Conservation (phyloP, 2,113 vertebrate genomes). For the Phylloscopus whistleri region DNA sequence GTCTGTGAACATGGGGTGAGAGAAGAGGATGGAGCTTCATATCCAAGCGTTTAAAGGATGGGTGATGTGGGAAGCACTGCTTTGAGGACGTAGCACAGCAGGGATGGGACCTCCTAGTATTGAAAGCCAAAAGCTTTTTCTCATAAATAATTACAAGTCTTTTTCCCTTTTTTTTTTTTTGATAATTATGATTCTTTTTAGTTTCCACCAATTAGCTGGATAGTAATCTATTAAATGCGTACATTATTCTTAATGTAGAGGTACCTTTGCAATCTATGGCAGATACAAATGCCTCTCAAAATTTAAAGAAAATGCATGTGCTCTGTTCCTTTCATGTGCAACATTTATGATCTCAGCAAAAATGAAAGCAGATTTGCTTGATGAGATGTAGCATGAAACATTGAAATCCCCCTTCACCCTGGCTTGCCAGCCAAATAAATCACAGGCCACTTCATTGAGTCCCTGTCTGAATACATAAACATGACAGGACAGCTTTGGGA, state of each 20-base stretch:
- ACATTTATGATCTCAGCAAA: neutral
- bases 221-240: neutral
- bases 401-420: neutral
- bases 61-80: neutral
- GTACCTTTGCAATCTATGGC: neutral
- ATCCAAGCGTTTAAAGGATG: neutral
- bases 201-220: neutral
- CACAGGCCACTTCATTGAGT: neutral
- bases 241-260: neutral
- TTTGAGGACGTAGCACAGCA: neutral
- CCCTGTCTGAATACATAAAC: neutral
- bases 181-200: neutral
- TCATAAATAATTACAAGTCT: neutral
- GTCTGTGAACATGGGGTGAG: accelerated
- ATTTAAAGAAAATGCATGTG: neutral
- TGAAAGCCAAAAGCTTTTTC: neutral
- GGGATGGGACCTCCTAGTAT: neutral
- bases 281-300: neutral
- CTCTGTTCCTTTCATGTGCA: neutral
- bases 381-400: neutral
- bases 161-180: neutral
- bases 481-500: constrained; percentile 13
- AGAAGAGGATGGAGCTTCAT: neutral
- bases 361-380: neutral
- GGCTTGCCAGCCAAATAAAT: constrained; percentile 37